These are phyloP conservation scores for Panopea generosa DNA, from an alignment of 2,888 invertebrate genomes.

Conservation along the genomic window DNA sequence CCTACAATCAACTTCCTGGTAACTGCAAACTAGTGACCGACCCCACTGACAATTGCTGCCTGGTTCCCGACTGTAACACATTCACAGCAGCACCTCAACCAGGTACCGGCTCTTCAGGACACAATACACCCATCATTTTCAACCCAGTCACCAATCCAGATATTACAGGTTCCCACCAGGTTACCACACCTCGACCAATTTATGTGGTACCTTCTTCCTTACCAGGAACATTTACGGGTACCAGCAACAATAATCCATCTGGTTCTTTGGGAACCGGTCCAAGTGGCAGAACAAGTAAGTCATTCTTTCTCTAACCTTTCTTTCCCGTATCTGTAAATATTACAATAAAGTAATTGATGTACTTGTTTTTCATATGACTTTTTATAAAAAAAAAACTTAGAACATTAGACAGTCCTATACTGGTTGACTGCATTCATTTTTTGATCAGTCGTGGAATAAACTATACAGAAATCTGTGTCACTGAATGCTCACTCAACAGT, in stretches of 20 bases:
- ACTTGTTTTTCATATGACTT: no score
- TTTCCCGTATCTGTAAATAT: no score
- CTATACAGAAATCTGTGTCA: no score
- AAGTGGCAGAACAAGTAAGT: slow-evolving; percentile 41
- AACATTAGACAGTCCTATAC: no score
- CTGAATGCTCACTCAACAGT: no score
- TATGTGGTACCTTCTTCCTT: slow-evolving; percentile 58
- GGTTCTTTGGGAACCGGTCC: slow-evolving; percentile 33
- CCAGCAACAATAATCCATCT: slow-evolving; percentile 50
- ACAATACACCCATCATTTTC: slow-evolving; percentile 34
- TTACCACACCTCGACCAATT: slow-evolving; percentile 39
- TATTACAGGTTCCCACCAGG: slow-evolving; percentile 34
- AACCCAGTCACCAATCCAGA: slow-evolving; percentile 46
- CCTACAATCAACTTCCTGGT: slow-evolving; percentile 64
- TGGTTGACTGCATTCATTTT: no score
- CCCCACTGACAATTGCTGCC: slow-evolving; percentile 73
- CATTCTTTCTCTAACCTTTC: no score
- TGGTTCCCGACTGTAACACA: slow-evolving; percentile 70
- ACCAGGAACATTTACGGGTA: slow-evolving; percentile 66
- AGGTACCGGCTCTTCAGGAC: slow-evolving; percentile 35
- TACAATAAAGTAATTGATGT: no score
- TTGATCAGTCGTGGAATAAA: no score
- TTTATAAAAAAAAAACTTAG: no score
- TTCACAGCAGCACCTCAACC: slow-evolving; percentile 48
- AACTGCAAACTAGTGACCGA: slow-evolving; percentile 70